Evolutionary conservation across 2,888 invertebrate genomes (phyloP).

Genomic region (Perizoma flavofasciatum): DNA sequence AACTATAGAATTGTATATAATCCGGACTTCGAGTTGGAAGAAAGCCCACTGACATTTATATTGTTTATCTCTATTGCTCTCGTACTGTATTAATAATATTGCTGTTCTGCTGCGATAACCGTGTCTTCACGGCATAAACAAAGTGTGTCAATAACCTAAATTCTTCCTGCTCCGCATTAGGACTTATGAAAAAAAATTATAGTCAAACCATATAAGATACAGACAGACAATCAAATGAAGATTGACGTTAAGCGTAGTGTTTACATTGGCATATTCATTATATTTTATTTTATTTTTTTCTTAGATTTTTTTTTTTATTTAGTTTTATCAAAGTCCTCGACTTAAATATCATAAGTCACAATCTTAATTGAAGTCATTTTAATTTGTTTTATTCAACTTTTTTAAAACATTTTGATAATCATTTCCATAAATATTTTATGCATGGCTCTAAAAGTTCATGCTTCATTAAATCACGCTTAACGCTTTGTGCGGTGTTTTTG

Average conservation of each 20-base stretch:
- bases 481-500: constrained; percentile 50
- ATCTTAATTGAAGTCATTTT: background rate
- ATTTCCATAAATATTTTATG: constrained; percentile 35
- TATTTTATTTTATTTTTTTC: constrained; percentile 19
- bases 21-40: no score
- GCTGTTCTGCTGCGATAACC: no score
- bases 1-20: no score
- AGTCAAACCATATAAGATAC: no score
- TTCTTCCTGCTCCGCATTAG: no score
- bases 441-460: constrained; percentile 49
- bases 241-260: constrained; percentile 40
- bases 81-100: no score
- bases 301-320: constrained; percentile 5
- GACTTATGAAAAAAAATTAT: no score
- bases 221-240: background rate
- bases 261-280: constrained; percentile 37
- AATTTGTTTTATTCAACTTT: constrained; percentile 6
- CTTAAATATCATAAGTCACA: constrained; percentile 10
- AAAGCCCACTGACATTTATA: no score
- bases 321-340: constrained; percentile 9
- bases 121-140: no score
- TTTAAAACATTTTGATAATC: constrained; percentile 4
- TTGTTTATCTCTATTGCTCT: no score
- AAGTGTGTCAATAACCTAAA: no score
- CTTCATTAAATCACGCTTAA: constrained; percentile 55